Base-by-base conservation (phyloP, 2,113 vertebrate species). In the Smithornis capensis region DNA sequence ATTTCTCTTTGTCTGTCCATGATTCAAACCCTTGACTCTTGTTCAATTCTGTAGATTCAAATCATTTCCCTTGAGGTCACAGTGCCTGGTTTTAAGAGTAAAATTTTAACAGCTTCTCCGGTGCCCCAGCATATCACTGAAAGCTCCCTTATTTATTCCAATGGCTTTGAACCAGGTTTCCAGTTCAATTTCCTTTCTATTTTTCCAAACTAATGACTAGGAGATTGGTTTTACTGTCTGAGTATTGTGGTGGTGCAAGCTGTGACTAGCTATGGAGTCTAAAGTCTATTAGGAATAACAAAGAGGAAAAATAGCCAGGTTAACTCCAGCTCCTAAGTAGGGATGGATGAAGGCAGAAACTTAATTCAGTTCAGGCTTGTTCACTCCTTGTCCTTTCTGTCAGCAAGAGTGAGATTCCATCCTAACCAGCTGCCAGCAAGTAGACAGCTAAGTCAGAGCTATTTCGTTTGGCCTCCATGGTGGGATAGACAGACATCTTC, bases 201-300 rank as follows among this genome's bases (percentile, higher is more conserved):
- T 89, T 95, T 95, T 84, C 95, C 63, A 96, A 87, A 67, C 84
- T 97, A 95, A 95, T 95, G 95, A 95, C 75, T 80, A 94, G 55
- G 68, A 90, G 87, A 96, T 96, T 87, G 59, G 63, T 83, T 96
- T 95, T 69, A 60, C 74, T 27, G 56, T 81, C 44, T 53, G 83
- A 82, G 74, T 65, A 70, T 56, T 93, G 90, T 83, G 63, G 56
- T 50, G 59, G 85, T 76, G 40, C 0, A 9, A 94, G 77, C 40
- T 88, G 67, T 80, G 64, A 88, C 82, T 89, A 74, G 71, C 47
- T 69, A 65, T 31, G 38, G 49, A 89, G 71, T 52, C 89, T 94
- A 59, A 91, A 83, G 68, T 84, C 80, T 81, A 83, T 85, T 74
- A 90, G 73, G 70, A 94, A 71, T 78, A 94, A 92, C 38, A 83